Base-by-base conservation (phyloP, 2,888 invertebrate species). In the Leptopilina syphax region DNA sequence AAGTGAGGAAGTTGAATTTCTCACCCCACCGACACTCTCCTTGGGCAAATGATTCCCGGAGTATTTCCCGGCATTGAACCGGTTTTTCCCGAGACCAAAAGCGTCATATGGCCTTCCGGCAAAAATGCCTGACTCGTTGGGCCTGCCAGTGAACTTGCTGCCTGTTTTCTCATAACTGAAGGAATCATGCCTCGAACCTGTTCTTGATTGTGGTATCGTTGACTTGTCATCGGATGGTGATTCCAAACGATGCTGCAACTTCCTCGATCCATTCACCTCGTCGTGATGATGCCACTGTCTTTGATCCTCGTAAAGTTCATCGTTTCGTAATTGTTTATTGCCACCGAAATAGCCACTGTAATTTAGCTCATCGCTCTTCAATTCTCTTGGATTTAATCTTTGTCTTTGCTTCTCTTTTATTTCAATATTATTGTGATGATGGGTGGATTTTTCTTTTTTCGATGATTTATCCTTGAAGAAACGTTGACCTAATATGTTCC, bases 11-110 rank as follows among this genome's bases (percentile, higher is more conserved):
- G 86, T 85, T 4, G 89, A 87, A 78, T 88, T 88, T 83, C 88
- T 89, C 68, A 86, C 82, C 12, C 82, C 84, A 7, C 87, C 85
- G 13, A 86, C 70, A 10, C 82, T 85, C 54, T 87, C 85, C 57
- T 85, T 83, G 5, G 83, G 77, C 50, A 84, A 83, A 50, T 86
- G 85, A 83, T 87, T 88, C 1, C 91, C 92, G 3, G 91, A 90
- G 68, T 92, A 92, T 80, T 90, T 92, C 0, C 91, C 92, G 1
- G 91, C 91, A 77, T 92, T 92, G 68, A 91, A 91, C 3, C 92
- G 87, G 83, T 82, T 90, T 67, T 91, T 92, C 0, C 89, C 89
- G 7, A 91, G 82, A 7, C 91, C 91, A 76, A 92, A 91, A 0
- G 91, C 91, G 76, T 92, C 91, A 84, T 89, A 90, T 1, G 89